These are phyloP conservation scores for Colinus virginianus DNA, from an alignment of 2,113 vertebrate genomes.

Conservation along the genomic window DNA sequence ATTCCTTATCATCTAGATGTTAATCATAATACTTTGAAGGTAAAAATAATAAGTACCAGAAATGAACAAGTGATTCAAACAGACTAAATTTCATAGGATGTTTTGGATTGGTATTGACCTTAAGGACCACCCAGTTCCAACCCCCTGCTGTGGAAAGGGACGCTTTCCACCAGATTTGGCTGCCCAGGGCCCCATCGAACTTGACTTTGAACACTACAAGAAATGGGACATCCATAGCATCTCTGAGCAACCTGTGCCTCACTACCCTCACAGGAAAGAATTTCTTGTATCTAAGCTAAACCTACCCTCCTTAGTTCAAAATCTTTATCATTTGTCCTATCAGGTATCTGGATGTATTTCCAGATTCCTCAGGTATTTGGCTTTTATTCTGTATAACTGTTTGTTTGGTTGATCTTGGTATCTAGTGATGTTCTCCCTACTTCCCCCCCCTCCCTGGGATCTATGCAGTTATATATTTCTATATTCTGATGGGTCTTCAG, in stretches of 20 bases:
- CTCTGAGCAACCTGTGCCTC: neutral
- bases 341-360: neutral
- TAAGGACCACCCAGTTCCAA: neutral
- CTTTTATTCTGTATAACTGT: neutral
- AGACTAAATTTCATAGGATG: neutral
- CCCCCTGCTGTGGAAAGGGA: neutral
- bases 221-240: neutral
- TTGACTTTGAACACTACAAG: neutral
- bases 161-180: neutral
- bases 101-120: neutral
- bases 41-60: neutral
- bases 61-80: neutral
- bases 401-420: neutral
- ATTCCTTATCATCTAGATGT: neutral
- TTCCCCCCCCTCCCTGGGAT: neutral
- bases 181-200: neutral
- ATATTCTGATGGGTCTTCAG: neutral
- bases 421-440: accelerated
- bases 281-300: neutral
- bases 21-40: neutral
- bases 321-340: neutral
- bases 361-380: neutral
- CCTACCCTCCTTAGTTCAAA: neutral
- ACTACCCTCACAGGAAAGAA: neutral
- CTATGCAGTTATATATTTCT: neutral